Percentiles rank a stretch among this genome's conserved stretches.
These are phyloP conservation scores for Apostichopus californicus DNA, from an alignment of 35 echinoderm and acorn worm species.

Conservation along the genomic window DNA sequence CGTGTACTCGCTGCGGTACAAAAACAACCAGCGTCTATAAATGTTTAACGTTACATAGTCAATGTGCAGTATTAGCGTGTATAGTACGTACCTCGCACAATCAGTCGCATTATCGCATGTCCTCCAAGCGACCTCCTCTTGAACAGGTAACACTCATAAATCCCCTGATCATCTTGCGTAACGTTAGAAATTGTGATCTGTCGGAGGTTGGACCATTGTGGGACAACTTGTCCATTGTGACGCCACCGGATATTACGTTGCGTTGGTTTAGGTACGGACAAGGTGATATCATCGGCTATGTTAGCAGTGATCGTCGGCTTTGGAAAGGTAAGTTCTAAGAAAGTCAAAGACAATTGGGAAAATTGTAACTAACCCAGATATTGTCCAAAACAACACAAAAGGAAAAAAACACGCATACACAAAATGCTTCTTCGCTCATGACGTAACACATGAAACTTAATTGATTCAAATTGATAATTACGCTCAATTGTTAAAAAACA, in stretches of 20 bases:
- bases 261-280: constrained; percentile 5
- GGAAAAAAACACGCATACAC: too few species aligned
- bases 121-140: background rate
- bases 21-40: too few species aligned
- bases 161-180: background rate
- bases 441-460: too few species aligned
- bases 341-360: background rate
- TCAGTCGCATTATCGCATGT: constrained; percentile 9
- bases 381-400: too few species aligned
- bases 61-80: too few species aligned
- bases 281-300: background rate
- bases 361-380: too few species aligned
- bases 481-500: too few species aligned
- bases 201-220: too few species aligned
- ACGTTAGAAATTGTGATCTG: background rate
- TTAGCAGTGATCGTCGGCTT: constrained; percentile 5
- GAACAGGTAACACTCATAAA: background rate
- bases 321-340: background rate
- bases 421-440: too few species aligned
- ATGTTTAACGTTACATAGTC: too few species aligned
- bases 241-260: background rate
- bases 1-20: too few species aligned
- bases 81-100: background rate
- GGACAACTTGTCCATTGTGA: background rate
- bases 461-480: too few species aligned